Evolutionary conservation across 2,113 vertebrate genomes (phyloP).

Genomic region (Solea solea): DNA sequence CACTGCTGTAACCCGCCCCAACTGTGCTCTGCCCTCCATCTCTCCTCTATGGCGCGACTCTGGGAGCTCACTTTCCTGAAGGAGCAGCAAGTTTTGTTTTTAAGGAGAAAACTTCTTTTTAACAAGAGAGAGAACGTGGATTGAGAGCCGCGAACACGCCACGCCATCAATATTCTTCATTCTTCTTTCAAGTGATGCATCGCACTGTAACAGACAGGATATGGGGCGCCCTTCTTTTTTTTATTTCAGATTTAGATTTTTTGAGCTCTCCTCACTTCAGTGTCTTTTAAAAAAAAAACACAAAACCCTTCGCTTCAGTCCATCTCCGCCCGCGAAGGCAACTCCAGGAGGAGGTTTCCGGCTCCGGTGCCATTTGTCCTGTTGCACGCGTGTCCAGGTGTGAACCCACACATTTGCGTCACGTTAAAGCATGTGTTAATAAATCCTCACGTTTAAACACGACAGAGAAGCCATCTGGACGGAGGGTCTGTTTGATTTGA

Average conservation of each 20-base stretch:
- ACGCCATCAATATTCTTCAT: slow-evolving; percentile 45
- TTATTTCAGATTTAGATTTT: neutral
- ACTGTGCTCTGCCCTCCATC: slow-evolving; percentile 75
- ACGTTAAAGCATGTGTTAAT: slow-evolving; percentile 18
- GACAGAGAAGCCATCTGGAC: slow-evolving; percentile 58
- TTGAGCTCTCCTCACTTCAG: neutral
- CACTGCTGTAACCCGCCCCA: slow-evolving; percentile 52
- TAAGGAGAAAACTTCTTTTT: slow-evolving; percentile 19
- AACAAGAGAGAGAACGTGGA: slow-evolving; percentile 1
- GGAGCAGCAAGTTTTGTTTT: slow-evolving; percentile 50
- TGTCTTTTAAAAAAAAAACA: neutral
- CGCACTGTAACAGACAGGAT: slow-evolving; percentile 30
- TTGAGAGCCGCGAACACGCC: slow-evolving; percentile 33
- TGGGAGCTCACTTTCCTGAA: slow-evolving; percentile 36
- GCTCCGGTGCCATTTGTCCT: slow-evolving; percentile 40
- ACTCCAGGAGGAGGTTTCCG: slow-evolving; percentile 20
- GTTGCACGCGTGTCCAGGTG: slow-evolving; percentile 43
- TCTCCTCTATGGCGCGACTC: slow-evolving; percentile 65
- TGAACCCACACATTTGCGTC: slow-evolving; percentile 36
- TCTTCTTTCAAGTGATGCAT: slow-evolving; percentile 45
- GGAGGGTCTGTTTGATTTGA: slow-evolving; percentile 24
- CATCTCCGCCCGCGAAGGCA: too few species aligned
- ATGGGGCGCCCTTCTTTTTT: slow-evolving; percentile 1
- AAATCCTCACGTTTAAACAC: slow-evolving; percentile 43
- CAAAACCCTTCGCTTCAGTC: neutral